phyloP scores from a whole-genome alignment of 2,797 vertebrate species.

The Mus minutoides region DNA sequence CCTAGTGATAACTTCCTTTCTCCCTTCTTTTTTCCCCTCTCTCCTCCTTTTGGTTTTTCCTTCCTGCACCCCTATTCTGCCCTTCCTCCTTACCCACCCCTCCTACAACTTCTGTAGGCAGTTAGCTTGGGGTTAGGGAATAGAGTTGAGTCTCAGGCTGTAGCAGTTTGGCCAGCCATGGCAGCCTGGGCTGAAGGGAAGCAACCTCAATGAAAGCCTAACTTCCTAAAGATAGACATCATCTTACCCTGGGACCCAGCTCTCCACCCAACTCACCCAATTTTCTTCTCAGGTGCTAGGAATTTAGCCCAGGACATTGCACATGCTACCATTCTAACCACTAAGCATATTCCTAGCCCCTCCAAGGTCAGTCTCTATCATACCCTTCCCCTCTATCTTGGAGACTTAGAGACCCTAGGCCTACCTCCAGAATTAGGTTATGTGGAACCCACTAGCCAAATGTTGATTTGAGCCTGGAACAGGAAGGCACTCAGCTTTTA shows the following conservation, averaged over 20 bases:
- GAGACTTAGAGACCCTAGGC: background rate
- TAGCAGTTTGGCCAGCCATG: constrained; percentile 26
- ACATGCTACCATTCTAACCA: background rate
- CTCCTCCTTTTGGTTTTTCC: constrained; percentile 54
- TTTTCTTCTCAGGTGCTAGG: background rate
- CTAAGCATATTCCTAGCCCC: background rate
- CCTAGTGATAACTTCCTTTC: background rate
- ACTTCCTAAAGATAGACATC: background rate
- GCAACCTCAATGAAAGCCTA: constrained; percentile 27
- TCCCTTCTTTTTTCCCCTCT: background rate
- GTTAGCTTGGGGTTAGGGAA: background rate
- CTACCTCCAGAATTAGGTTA: constrained; percentile 13
- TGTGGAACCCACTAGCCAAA: background rate
- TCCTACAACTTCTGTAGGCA: constrained; percentile 71
- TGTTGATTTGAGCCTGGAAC: constrained; percentile 7
- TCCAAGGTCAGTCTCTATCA: background rate
- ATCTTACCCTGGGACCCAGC: background rate
- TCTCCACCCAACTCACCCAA: background rate
- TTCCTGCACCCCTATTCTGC: background rate
- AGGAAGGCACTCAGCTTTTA: background rate
- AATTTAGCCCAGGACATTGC: background rate
- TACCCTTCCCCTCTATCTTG: background rate
- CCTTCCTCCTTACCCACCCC: constrained; percentile 13
- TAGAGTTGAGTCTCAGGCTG: constrained; percentile 48
- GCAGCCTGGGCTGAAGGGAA: constrained; percentile 41